Conservation (phyloP, 2,113 vertebrate species). For the Vombatus ursinus region DNA sequence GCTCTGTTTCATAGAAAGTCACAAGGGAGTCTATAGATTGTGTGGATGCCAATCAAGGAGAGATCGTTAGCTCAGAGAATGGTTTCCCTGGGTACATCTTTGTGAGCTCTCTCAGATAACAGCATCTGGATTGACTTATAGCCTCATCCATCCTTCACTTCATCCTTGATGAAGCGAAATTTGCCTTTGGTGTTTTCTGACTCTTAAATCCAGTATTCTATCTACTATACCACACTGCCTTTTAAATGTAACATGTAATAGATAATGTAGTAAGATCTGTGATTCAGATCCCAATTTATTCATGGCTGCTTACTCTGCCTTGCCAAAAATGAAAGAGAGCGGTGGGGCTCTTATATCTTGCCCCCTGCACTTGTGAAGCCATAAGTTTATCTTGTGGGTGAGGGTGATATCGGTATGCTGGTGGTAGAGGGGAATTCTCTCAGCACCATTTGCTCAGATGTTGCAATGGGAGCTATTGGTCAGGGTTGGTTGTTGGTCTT, state of each 20-base stretch:
- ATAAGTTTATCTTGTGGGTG: neutral
- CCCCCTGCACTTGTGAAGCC: neutral
- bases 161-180: too few species aligned
- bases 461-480: neutral
- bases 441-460: neutral
- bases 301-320: neutral
- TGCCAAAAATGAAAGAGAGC: neutral
- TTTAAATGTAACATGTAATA: neutral
- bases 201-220: neutral
- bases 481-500: neutral
- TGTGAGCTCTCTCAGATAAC: constrained; percentile 27
- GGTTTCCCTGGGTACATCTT: constrained; percentile 8
- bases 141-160: neutral
- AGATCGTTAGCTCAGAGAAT: neutral
- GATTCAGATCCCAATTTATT: neutral
- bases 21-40: neutral
- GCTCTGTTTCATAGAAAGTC: neutral
- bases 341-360: neutral
- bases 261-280: neutral
- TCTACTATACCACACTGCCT: neutral
- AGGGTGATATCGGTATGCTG: neutral
- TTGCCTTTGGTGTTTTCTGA: neutral
- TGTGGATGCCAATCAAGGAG: constrained; percentile 41
- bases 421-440: neutral
- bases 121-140: neutral